These are phyloP conservation scores for Rhinatrema bivittatum DNA, from an alignment of 2,797 vertebrate genomes.

Conservation along the genomic window DNA sequence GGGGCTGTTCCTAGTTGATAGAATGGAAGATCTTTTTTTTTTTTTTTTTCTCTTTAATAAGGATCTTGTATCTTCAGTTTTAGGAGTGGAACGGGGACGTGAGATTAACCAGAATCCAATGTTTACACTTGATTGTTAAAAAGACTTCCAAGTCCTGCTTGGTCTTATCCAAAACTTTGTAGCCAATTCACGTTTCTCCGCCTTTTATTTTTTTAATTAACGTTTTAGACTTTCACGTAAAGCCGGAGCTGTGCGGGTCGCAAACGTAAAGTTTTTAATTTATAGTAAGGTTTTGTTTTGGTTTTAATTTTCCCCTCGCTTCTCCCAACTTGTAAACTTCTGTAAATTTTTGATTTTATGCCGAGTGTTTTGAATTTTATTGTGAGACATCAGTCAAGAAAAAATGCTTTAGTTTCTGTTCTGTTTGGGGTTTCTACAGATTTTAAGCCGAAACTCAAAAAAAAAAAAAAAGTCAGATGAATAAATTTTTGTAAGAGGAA, in stretches of 20 bases:
- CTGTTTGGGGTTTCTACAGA: slow-evolving; percentile 31
- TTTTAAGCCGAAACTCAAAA: slow-evolving; percentile 28
- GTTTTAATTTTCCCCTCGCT: slow-evolving; percentile 32
- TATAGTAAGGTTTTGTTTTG: slow-evolving; percentile 73
- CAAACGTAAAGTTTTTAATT: slow-evolving; percentile 73
- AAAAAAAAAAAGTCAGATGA: slow-evolving; percentile 37
- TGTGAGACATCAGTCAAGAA: slow-evolving; percentile 69
- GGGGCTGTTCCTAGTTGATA: slow-evolving; percentile 14
- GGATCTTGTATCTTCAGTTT: slow-evolving; percentile 35
- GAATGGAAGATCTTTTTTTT: slow-evolving; percentile 14
- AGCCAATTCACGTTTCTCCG: too few species aligned
- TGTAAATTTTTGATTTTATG: slow-evolving; percentile 61
- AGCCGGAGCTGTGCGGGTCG: slow-evolving; percentile 76
- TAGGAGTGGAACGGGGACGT: slow-evolving; percentile 18
- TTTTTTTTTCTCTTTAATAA: slow-evolving; percentile 26
- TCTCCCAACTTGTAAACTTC: slow-evolving; percentile 66
- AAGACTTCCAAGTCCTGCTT: slow-evolving; percentile 55
- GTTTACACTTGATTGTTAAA: slow-evolving; percentile 76
- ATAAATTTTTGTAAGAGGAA: slow-evolving; percentile 58
- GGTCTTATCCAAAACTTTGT: slow-evolving; percentile 63
- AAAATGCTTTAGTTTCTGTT: slow-evolving; percentile 41
- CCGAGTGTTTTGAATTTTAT: slow-evolving; percentile 67
- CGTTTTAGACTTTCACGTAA: slow-evolving; percentile 19
- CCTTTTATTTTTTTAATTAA: slow-evolving; percentile 31
- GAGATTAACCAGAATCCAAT: slow-evolving; percentile 41